Conservation (phyloP, 2,888 invertebrate species). For the Thymelicus lineola region DNA sequence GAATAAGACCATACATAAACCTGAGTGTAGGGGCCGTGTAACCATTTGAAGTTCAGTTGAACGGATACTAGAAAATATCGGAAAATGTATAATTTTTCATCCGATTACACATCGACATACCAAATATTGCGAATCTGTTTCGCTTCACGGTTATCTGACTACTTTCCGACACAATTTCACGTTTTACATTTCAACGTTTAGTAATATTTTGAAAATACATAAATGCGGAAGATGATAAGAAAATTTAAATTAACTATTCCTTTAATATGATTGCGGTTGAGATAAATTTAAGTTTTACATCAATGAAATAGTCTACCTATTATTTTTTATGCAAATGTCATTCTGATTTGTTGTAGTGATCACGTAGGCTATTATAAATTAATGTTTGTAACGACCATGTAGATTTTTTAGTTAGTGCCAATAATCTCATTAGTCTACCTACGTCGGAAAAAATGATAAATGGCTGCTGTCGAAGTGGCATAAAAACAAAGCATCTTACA, state of each 20-base stretch:
- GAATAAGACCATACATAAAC: conserved; percentile 24
- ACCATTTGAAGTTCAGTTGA: conserved; percentile 69
- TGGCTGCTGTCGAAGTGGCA: conserved; percentile 2
- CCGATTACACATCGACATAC: conserved; percentile 72
- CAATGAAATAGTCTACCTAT: too few species aligned
- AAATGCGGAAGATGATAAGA: not conserved
- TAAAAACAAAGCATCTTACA: conserved; percentile 20
- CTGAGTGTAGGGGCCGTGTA: conserved; percentile 69
- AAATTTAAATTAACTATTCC: not conserved
- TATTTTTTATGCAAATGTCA: not conserved
- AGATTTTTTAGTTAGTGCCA: conserved; percentile 9
- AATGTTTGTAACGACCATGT: conserved; percentile 4
- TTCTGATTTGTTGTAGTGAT: conserved; percentile 2
- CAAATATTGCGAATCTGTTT: conserved; percentile 20
- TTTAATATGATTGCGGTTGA: not conserved
- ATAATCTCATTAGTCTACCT: conserved; percentile 29
- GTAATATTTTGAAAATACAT: conserved; percentile 1
- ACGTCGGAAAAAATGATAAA: conserved; percentile 17
- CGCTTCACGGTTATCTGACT: conserved; percentile 9
- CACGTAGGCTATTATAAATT: conserved; percentile 20
- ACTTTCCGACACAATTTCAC: conserved; percentile 3
- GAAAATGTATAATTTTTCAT: conserved; percentile 83
- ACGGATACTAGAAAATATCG: conserved; percentile 69
- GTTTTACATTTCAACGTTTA: not conserved
- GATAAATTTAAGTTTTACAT: too few species aligned